phyloP scores from a whole-genome alignment of 2,888 invertebrate species.

The Euclidia mi region DNA sequence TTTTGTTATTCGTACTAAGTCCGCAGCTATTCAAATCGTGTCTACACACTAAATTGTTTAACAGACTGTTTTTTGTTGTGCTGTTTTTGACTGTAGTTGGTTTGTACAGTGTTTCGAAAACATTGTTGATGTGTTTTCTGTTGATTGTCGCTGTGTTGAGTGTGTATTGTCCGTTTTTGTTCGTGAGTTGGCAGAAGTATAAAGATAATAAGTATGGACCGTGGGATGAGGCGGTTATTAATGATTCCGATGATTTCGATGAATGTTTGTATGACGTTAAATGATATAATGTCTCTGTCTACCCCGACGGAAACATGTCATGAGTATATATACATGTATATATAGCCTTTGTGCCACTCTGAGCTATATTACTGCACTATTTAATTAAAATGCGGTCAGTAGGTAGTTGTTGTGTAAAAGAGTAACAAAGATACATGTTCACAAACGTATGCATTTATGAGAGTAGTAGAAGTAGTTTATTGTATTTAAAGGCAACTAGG shows the following conservation, averaged over 20 bases:
- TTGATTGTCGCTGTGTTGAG: constrained; percentile 91
- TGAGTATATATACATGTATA: no score
- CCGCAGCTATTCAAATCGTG: constrained; percentile 93
- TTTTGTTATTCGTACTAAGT: constrained; percentile 96
- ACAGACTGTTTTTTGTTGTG: constrained; percentile 85
- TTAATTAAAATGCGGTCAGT: no score
- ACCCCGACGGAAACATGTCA: no score
- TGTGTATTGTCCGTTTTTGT: constrained; percentile 93
- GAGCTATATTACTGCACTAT: no score
- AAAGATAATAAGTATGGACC: constrained; percentile 99
- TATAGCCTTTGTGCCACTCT: no score
- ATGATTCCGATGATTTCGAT: constrained; percentile 90
- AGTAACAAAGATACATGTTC: no score
- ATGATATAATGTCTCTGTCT: no score
- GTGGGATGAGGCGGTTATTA: constrained; percentile 98
- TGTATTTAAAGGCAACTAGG: no score
- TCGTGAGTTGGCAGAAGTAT: constrained; percentile 93
- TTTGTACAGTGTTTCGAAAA: constrained; percentile 89
- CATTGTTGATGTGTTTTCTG: constrained; percentile 91
- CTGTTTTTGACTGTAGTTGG: constrained; percentile 85
- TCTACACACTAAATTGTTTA: constrained; percentile 89
- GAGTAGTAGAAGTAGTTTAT: no score
- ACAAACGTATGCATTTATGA: no score
- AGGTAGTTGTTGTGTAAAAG: no score
- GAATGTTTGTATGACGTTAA: constrained; percentile 64